Evolutionary conservation across 2,113 vertebrate genomes (phyloP).

Genomic region (Fregata magnificens): DNA sequence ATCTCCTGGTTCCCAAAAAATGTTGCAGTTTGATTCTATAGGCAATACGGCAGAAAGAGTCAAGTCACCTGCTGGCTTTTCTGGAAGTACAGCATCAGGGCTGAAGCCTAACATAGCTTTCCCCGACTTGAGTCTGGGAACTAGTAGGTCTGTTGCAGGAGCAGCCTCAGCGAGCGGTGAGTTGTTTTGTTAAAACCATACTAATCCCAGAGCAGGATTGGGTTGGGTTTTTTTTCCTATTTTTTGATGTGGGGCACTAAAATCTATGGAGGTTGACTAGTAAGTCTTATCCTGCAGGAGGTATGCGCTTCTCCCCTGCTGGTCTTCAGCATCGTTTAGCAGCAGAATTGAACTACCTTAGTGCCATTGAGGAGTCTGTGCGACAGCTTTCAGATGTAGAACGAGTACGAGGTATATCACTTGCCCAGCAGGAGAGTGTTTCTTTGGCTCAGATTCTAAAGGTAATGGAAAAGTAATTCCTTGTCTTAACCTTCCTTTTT

Average conservation of each 20-base stretch:
- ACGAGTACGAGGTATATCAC: conserved; percentile 82
- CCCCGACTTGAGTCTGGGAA: conserved; percentile 27
- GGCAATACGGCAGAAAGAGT: conserved; percentile 56
- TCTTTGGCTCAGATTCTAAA: conserved; percentile 93
- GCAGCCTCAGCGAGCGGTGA: conserved; percentile 45
- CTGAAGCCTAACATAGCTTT: conserved; percentile 35
- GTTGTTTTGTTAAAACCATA: neutral
- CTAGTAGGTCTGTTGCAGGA: neutral
- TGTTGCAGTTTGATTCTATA: conserved; percentile 58
- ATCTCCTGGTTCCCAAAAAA: conserved; percentile 68
- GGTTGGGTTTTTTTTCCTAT: neutral
- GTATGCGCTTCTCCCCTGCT: conserved; percentile 85
- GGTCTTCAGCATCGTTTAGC: conserved; percentile 88
- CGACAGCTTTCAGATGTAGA: conserved; percentile 88
- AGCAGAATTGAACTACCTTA: conserved; percentile 89
- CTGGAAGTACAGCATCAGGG: conserved; percentile 18
- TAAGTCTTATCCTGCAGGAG: conserved; percentile 60
- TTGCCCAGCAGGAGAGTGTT: conserved; percentile 92
- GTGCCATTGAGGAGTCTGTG: conserved; percentile 89
- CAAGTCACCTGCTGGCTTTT: conserved; percentile 53
- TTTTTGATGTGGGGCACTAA: accelerated
- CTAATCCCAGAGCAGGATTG: neutral
- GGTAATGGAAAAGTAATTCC: conserved; percentile 66
- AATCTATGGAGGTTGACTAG: neutral
- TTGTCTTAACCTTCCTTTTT: neutral